Conservation (phyloP, 2,888 invertebrate genomes). For the Ptychoptera albimana region DNA sequence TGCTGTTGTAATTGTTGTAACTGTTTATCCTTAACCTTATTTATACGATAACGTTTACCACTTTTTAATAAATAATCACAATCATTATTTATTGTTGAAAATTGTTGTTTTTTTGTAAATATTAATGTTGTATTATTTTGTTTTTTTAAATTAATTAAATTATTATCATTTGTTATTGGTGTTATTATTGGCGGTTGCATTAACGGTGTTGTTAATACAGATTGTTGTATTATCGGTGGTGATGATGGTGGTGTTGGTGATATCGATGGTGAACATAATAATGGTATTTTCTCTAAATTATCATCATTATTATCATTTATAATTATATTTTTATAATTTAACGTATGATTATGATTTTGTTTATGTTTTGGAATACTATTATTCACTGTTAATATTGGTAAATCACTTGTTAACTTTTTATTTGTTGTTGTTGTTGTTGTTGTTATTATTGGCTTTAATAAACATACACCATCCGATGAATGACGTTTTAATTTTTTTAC, state of each 20-base stretch:
- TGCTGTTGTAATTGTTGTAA: no score
- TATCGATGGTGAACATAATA: neutral
- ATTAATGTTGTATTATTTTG: neutral
- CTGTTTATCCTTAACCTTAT: no score
- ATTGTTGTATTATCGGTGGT: neutral
- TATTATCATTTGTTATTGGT: no score
- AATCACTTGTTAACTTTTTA: constrained; percentile 1
- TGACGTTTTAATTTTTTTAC: no score
- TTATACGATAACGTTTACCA: no score
- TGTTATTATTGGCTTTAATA: constrained; percentile 1
- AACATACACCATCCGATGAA: neutral
- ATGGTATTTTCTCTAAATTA: constrained; percentile 1
- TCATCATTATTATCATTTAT: neutral
- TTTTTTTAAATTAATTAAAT: neutral
- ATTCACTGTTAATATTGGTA: neutral
- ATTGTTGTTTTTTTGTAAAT: constrained; percentile 2
- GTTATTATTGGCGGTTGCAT: neutral
- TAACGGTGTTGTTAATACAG: no score
- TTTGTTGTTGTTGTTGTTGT: constrained; percentile 1
- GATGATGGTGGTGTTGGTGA: neutral
- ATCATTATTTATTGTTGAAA: neutral
- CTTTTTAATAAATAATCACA: neutral
- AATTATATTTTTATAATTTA: constrained; percentile 1
- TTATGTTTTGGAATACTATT: no score
- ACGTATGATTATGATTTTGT: neutral